Evolutionary conservation across 2,113 vertebrate genomes (phyloP), one percentile per base, ranked within the genome.

Genomic region (Rafetus swinhoei): DNA sequence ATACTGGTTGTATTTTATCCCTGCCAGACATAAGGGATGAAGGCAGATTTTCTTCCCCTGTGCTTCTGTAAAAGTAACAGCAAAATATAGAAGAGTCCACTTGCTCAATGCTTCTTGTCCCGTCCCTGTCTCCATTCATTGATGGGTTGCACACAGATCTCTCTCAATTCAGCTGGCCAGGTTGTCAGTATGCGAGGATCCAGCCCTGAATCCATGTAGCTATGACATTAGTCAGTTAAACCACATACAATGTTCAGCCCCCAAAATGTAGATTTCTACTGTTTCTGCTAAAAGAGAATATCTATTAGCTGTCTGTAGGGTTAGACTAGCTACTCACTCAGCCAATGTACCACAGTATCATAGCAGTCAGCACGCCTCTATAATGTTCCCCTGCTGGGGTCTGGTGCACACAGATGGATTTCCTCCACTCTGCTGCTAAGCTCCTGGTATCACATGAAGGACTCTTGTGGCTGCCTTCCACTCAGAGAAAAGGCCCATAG

Each of bases 1-100:
- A 90, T 39, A 86, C 81, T 82, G 93, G 92, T 90, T 86, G 88
- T 88, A 93, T 92, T 93, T 88, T 87, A 90, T 92, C 93, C 93
- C 83, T 94, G 86, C 56, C 74, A 96, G 94, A 96, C 88, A 94
- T 79, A 13, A 6, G 35, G 35, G 39, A 77, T 50, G 24, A 77
- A 25, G 39, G 22, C 39, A 77, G 24, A 77, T 13, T 12, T 77
- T 13, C 39, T 25, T 45, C 74, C 39, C 50, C 1, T 95, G 83
- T 69, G 88, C 94, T 29, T 82, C 92, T 95, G 90, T 91, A 90
- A 90, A 45, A 87, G 74, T 88, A 56, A 87, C 74, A 94, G 79
- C 50, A 90, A 94, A 83, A 2, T 2, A 93, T 88, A 76, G 88
- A 95, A 93, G 93, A 95, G 93, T 90, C 81, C 94, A 85, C 83